Conservation (phyloP, 2,797 vertebrate genomes). For the Pseudochromis fuscus region DNA sequence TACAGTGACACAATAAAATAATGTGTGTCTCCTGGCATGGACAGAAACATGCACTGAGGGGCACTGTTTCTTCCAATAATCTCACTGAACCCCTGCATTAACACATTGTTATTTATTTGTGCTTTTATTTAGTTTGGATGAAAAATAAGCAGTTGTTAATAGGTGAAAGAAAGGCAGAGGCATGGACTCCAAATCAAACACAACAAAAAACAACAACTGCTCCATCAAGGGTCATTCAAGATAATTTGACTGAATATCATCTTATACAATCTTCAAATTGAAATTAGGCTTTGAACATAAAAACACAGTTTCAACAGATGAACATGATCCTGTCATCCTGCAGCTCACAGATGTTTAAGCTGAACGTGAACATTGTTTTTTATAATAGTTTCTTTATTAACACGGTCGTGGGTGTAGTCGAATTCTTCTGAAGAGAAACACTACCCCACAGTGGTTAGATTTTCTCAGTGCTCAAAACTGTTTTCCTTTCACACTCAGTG, state of each 20-base stretch:
- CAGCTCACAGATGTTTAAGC: neutral
- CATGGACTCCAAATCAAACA: neutral
- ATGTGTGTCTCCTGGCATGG: neutral
- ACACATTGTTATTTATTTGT: neutral
- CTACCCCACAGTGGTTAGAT: slow-evolving; percentile 84
- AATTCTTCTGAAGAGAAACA: slow-evolving; percentile 81
- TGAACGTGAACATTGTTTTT: neutral
- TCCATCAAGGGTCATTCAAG: neutral
- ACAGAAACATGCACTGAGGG: slow-evolving; percentile 14
- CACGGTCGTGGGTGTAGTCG: slow-evolving; percentile 36
- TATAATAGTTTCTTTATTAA: slow-evolving; percentile 33
- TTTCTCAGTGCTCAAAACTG: slow-evolving; percentile 79
- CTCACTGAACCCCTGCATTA: neutral
- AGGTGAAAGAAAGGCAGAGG: neutral
- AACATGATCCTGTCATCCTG: neutral
- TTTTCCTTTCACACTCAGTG: slow-evolving; percentile 43
- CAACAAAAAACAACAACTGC: neutral
- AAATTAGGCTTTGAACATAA: too few relatives aligned
- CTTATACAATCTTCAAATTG: too few relatives aligned
- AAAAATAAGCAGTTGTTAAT: neutral
- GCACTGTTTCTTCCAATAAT: slow-evolving; percentile 22
- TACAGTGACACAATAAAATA: neutral
- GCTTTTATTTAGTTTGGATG: neutral
- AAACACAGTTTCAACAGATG: too few relatives aligned
- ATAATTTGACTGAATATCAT: neutral